Conservation (phyloP, 2,888 invertebrate species). For the Anoncus sp. region DNA sequence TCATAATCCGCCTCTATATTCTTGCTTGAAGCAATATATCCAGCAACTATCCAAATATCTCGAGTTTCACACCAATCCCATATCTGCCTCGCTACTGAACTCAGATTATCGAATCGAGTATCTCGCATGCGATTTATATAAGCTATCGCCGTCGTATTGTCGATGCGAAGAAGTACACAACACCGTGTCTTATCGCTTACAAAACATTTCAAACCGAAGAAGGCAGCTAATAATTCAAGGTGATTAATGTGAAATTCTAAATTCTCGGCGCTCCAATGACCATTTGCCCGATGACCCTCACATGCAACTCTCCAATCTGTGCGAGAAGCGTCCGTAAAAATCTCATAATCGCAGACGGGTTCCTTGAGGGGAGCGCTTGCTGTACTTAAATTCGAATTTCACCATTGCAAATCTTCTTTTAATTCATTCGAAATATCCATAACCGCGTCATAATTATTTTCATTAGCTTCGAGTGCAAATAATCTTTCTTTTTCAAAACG, state of each 20-base stretch:
- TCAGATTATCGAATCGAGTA: constrained; percentile 3
- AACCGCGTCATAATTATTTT: constrained; percentile 19
- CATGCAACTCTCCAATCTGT: constrained; percentile 56
- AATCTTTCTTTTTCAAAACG: constrained; percentile 28
- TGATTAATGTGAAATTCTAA: constrained; percentile 49
- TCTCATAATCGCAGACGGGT: constrained; percentile 43
- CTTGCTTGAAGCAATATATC: constrained; percentile 22
- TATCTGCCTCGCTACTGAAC: not conserved
- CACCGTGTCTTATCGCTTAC: not conserved
- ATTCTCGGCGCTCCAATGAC: constrained; percentile 47
- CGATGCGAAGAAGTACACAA: constrained; percentile 33
- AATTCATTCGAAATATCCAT: constrained; percentile 22
- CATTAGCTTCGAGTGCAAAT: constrained; percentile 19
- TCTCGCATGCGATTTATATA: constrained; percentile 37
- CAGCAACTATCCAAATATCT: constrained; percentile 28
- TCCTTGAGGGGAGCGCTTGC: not conserved
- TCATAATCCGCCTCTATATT: constrained; percentile 25
- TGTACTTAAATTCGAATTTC: constrained; percentile 6
- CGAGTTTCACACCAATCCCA: constrained; percentile 39
- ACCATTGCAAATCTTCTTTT: constrained; percentile 17
- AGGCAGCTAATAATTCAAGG: constrained; percentile 47
- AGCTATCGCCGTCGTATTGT: constrained; percentile 39
- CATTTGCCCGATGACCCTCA: constrained; percentile 29
- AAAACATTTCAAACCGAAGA: constrained; percentile 39
- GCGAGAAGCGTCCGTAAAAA: constrained; percentile 63